Conservation (phyloP, 2,888 invertebrate genomes). For the Drosophila rellima region DNA sequence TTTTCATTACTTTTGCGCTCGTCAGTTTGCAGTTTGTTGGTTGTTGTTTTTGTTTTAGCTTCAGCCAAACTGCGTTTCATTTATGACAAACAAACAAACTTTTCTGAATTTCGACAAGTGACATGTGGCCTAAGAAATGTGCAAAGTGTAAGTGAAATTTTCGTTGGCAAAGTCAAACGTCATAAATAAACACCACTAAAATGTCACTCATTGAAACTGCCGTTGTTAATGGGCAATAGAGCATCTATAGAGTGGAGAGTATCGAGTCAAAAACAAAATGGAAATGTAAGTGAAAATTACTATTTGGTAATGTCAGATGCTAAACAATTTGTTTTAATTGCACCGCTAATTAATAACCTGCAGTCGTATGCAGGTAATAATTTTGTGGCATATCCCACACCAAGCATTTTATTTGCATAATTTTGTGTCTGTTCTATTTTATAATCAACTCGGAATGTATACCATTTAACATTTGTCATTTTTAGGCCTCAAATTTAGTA, state of each 20-base stretch:
- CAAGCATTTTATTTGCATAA: constrained; percentile 41
- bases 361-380: constrained; percentile 44
- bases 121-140: constrained; percentile 74
- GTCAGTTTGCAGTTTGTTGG: constrained; percentile 56
- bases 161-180: constrained; percentile 70
- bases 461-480: constrained; percentile 39
- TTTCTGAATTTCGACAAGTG: constrained; percentile 64
- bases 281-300: constrained; percentile 30
- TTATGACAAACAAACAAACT: constrained; percentile 79
- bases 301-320: constrained; percentile 34
- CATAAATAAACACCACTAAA: constrained; percentile 69
- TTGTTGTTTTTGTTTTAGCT: constrained; percentile 29
- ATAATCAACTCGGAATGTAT: constrained; percentile 33
- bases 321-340: constrained; percentile 61
- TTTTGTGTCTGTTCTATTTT: constrained; percentile 19
- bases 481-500: constrained; percentile 15
- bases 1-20: constrained; percentile 72
- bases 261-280: constrained; percentile 26
- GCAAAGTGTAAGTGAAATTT: constrained; percentile 67
- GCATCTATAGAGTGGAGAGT: background rate
- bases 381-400: background rate
- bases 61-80: constrained; percentile 50
- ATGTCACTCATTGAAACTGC: constrained; percentile 32
- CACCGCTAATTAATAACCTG: constrained; percentile 68
- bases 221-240: constrained; percentile 22